Percentiles rank a stretch among this genome's conserved stretches.
Conservation (phyloP, 1,140 invertebrate genomes). For the Drosophila kepulauana region DNA sequence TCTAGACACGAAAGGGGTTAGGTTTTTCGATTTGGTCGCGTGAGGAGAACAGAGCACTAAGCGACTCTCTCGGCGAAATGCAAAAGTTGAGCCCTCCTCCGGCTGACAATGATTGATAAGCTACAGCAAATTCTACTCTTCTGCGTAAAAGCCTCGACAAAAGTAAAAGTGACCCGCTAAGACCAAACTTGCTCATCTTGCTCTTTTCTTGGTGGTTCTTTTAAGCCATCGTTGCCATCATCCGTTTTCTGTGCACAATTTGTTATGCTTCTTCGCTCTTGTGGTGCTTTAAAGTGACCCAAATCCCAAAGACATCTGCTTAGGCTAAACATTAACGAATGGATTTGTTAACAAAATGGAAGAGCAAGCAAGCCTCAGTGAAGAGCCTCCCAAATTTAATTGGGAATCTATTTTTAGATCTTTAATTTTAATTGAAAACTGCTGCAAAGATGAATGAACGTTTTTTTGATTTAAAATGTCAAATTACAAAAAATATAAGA, state of each 20-base stretch:
- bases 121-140: conserved; percentile 76
- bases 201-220: conserved; percentile 17
- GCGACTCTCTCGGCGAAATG: conserved; percentile 44
- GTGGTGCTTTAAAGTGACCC: conserved; percentile 21
- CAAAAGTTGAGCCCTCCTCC: conserved; percentile 63
- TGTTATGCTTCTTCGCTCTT: conserved; percentile 12
- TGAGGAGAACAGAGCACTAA: conserved; percentile 14
- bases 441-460: too few relatives aligned
- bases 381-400: background rate
- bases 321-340: conserved; percentile 9
- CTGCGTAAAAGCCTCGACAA: conserved; percentile 62
- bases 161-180: conserved; percentile 73
- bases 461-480: too few relatives aligned
- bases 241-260: conserved; percentile 13
- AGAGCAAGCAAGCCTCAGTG: background rate
- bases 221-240: conserved; percentile 18
- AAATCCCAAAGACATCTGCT: conserved; percentile 17
- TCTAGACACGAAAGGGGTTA: conserved; percentile 68
- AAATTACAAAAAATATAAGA: too few relatives aligned
- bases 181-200: conserved; percentile 2
- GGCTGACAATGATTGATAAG: conserved; percentile 82
- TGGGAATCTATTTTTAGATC: background rate
- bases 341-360: background rate
- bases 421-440: background rate
- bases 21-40: conserved; percentile 33